Evolutionary conservation across 2,797 vertebrate species (phyloP), one percentile per base, ranked within the genome.

Genomic region (Amphiprion clarkii): DNA sequence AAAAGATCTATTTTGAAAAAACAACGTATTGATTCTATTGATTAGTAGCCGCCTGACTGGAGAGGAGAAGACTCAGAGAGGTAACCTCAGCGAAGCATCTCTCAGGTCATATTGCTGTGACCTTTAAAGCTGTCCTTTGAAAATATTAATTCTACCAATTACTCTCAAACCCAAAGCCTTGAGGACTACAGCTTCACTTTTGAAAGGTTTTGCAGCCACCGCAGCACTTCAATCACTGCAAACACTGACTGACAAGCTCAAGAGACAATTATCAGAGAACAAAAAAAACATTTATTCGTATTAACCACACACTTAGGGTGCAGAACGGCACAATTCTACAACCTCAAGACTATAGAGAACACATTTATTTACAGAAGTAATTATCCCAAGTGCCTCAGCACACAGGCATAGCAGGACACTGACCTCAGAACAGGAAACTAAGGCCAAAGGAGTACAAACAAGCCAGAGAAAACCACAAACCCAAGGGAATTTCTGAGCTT

Each of bases 121-220:
- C 94, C 91, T 93, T 93, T 94, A 78, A 82, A 82, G 71, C 76
- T 82, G 79, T 86, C 77, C 83, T 93, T 89, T 90, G 67, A 86
- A 87, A 81, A 90, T 87, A 87, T 71, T 16, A 77, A 85, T 68
- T 76, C 54, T 40, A 61, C 66, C 73, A 77, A 74, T 84, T 78
- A 78, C 51, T 81, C 61, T 55, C 42, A 58, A 80, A 70, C 31
- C 59, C 31, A 61, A 67, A 64, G 74, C 67, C 66, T 64, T 16
- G 6, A 79, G 76, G 67, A 70, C 71, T 25, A 72, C 5, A 46
- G 46, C 29, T 1, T 78, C 49, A 19, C 1, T 66, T 65, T 54
- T 65, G 51, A 40, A 66, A 49, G 69, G 31, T 21, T 52, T 5
- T 51, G n/a, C 16, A 71, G 42, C 42, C n/a, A 27, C 23, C 33